Evolutionary conservation across 23 tunicate species (phyloP).

Genomic region (Clavelina lepadiformis): DNA sequence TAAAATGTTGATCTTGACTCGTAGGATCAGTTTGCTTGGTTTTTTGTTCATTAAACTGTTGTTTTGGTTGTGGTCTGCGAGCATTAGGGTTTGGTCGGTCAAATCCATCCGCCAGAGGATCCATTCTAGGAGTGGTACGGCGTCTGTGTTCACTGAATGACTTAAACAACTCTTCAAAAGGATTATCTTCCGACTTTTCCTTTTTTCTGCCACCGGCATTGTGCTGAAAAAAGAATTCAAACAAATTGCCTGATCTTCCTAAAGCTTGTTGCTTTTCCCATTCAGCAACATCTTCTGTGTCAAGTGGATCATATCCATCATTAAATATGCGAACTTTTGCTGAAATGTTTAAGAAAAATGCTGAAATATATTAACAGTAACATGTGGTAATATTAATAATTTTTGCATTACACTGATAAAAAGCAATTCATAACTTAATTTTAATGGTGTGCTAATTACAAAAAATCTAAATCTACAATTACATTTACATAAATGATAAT

Average conservation of each 20-base stretch:
- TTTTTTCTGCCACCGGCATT: conserved; percentile 5
- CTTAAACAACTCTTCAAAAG: conserved; percentile 50
- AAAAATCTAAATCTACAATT: too few species aligned
- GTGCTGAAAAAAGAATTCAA: conserved; percentile 55
- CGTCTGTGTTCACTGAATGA: too few species aligned
- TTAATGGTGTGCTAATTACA: too few species aligned
- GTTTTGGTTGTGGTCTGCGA: too few species aligned
- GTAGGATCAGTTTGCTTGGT: neutral
- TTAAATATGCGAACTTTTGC: conserved; percentile 52
- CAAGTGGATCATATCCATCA: conserved; percentile 86
- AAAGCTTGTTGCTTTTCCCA: conserved; percentile 62
- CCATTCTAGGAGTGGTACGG: too few species aligned
- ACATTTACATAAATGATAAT: too few species aligned
- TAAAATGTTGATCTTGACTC: too few species aligned
- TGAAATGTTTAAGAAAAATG: conserved; percentile 2
- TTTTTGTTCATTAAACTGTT: neutral
- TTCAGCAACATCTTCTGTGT: conserved; percentile 57
- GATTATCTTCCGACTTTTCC: conserved; percentile 12
- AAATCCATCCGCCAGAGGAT: too few species aligned
- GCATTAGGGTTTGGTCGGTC: too few species aligned
- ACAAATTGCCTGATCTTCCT: conserved; percentile 26
- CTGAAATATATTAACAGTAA: neutral
- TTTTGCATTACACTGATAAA: neutral
- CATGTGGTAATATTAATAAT: neutral
- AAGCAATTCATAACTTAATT: too few species aligned